Evolutionary conservation across 2,113 vertebrate genomes (phyloP).

Genomic region (Corvus cornix): DNA sequence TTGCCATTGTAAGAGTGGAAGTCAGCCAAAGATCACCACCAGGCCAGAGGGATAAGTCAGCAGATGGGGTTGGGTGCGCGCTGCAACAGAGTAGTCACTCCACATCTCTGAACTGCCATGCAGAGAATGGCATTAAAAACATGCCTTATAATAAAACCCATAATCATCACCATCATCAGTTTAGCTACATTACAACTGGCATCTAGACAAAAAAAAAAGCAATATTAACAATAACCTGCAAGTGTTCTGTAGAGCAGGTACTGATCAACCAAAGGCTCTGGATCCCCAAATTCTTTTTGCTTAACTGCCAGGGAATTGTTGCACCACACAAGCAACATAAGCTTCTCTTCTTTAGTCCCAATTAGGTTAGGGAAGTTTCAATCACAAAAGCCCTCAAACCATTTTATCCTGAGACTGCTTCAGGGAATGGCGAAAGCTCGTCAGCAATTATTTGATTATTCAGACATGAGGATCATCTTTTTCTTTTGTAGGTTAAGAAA

Average conservation of each 20-base stretch:
- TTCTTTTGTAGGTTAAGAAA: background rate
- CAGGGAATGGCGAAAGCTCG: constrained; percentile 13
- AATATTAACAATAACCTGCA: background rate
- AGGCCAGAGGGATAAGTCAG: background rate
- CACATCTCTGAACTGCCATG: background rate
- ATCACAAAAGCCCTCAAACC: background rate
- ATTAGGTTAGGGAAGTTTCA: background rate
- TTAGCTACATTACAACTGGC: background rate
- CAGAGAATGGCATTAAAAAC: background rate
- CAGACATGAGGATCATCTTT: background rate
- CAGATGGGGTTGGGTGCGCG: background rate
- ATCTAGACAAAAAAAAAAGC: background rate
- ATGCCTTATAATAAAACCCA: background rate
- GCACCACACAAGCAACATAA: background rate
- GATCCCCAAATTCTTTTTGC: background rate
- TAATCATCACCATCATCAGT: background rate
- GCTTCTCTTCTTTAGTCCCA: background rate
- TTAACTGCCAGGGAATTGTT: background rate
- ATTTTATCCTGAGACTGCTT: constrained; percentile 11
- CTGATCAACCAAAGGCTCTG: background rate
- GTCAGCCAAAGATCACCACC: background rate
- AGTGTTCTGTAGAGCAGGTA: background rate
- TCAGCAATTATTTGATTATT: constrained; percentile 41
- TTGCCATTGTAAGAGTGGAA: background rate
- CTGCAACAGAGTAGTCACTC: background rate